Conservation (phyloP, 53 echinoderm and acorn worm genomes). For the Holothuria leucospilota region DNA sequence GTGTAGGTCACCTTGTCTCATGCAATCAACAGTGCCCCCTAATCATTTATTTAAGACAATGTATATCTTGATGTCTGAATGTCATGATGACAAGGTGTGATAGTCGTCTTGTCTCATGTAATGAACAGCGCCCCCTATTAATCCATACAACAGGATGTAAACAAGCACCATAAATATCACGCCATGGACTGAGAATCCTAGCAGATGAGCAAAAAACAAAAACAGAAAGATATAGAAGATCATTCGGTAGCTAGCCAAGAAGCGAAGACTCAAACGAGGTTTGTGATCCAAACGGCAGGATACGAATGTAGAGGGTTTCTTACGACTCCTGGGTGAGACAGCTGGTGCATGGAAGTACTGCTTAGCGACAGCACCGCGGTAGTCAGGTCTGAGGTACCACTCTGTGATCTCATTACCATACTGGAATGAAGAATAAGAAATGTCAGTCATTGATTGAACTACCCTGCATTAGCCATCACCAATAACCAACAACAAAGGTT, state of each 20-base stretch:
- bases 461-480: no score
- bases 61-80: background rate
- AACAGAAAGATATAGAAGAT: slow-evolving; percentile 61
- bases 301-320: slow-evolving; percentile 46
- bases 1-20: slow-evolving; percentile 5
- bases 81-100: slow-evolving; percentile 13
- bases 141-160: slow-evolving; percentile 65
- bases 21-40: slow-evolving; percentile 45
- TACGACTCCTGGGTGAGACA: slow-evolving; percentile 50
- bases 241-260: slow-evolving; percentile 83
- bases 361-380: slow-evolving; percentile 78
- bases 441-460: no score
- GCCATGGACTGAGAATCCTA: slow-evolving; percentile 73
- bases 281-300: slow-evolving; percentile 25
- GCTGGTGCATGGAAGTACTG: slow-evolving; percentile 81
- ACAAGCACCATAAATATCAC: slow-evolving; percentile 53
- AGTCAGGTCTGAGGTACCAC: slow-evolving; percentile 60
- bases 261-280: slow-evolving; percentile 89
- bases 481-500: no score
- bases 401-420: slow-evolving; percentile 79
- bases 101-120: background rate
- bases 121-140: slow-evolving; percentile 63
- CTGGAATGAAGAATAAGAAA: slow-evolving; percentile 50
- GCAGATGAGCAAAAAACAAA: slow-evolving; percentile 55
- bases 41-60: slow-evolving; percentile 55